Percentiles rank a stretch among this genome's conserved stretches.
Evolutionary conservation across 2,113 vertebrate genomes (phyloP).

Genomic region (Trematocara stigmaticum): DNA sequence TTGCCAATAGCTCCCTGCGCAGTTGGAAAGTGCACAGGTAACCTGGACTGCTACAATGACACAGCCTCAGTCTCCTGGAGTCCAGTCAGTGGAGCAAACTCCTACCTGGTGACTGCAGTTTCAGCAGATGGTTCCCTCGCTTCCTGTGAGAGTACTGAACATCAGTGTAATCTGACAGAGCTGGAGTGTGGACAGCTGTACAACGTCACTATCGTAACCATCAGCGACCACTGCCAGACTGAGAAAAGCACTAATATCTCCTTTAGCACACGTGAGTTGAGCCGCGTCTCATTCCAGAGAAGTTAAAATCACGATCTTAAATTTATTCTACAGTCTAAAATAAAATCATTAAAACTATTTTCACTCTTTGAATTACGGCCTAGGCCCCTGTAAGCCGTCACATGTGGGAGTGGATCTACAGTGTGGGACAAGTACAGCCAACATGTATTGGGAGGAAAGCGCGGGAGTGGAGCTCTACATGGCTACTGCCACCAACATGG

Average conservation of each 20-base stretch:
- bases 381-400: conserved; percentile 71
- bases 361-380: not conserved
- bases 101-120: conserved; percentile 53
- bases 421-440: conserved; percentile 53
- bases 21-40: conserved; percentile 2
- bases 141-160: conserved; percentile 37
- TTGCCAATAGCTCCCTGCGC: conserved; percentile 67
- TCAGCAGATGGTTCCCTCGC: conserved; percentile 10
- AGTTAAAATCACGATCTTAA: rapidly evolving
- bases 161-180: conserved; percentile 47
- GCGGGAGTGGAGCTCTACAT: conserved; percentile 54
- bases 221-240: conserved; percentile 44
- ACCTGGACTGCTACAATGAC: conserved; percentile 56
- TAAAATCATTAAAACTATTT: not conserved
- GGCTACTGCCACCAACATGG: conserved; percentile 41
- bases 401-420: conserved; percentile 54
- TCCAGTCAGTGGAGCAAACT: conserved; percentile 28
- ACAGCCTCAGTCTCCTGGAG: conserved; percentile 62
- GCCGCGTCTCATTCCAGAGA: not conserved
- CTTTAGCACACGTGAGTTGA: conserved; percentile 70
- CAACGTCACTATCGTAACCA: conserved; percentile 46
- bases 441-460: conserved; percentile 60
- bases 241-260: not conserved
- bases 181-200: conserved; percentile 71
- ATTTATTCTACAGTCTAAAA: not conserved